A percentile compares a stretch with the other conserved stretches of the same genome.
Evolutionary conservation across 1,140 invertebrate species (phyloP).

Genomic region (Gryon sp.): DNA sequence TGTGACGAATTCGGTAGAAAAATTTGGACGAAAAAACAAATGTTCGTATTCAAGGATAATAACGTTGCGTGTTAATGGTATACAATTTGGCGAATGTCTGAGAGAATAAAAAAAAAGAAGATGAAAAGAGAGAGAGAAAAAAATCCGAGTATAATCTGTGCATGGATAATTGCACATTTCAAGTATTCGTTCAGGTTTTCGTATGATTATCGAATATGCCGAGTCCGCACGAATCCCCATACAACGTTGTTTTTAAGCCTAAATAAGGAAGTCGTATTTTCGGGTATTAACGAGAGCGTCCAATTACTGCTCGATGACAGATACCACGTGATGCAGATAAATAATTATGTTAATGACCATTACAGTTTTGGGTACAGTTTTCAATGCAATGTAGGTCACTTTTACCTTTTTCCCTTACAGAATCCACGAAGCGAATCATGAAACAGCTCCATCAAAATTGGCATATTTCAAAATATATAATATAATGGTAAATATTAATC

Average conservation of each 20-base stretch:
- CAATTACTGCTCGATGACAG: conserved; percentile 48
- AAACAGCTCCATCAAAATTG: conserved; percentile 22
- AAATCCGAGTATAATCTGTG: conserved; percentile 11
- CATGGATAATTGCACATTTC: conserved; percentile 15
- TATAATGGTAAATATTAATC: no score
- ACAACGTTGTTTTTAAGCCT: conserved; percentile 19
- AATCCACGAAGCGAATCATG: conserved; percentile 7
- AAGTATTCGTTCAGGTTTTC: conserved; percentile 26
- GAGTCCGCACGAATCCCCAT: no score
- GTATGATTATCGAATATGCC: conserved; percentile 34
- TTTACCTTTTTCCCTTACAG: conserved; percentile 58
- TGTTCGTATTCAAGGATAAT: no score
- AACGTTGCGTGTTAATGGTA: conserved; percentile 12
- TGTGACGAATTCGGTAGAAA: no score
- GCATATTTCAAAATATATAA: not conserved
- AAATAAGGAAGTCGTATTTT: conserved; percentile 40
- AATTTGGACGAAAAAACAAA: no score
- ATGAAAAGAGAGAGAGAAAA: no score
- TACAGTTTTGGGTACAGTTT: conserved; percentile 49
- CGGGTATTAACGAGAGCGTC: conserved; percentile 25
- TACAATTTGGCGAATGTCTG: no score
- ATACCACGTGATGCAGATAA: conserved; percentile 36
- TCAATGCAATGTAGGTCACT: conserved; percentile 59
- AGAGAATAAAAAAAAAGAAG: no score
- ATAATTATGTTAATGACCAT: conserved; percentile 59